These are phyloP conservation scores for Ornithorhynchus anatinus DNA, from an alignment of 2,113 vertebrate genomes.

Conservation along the genomic window DNA sequence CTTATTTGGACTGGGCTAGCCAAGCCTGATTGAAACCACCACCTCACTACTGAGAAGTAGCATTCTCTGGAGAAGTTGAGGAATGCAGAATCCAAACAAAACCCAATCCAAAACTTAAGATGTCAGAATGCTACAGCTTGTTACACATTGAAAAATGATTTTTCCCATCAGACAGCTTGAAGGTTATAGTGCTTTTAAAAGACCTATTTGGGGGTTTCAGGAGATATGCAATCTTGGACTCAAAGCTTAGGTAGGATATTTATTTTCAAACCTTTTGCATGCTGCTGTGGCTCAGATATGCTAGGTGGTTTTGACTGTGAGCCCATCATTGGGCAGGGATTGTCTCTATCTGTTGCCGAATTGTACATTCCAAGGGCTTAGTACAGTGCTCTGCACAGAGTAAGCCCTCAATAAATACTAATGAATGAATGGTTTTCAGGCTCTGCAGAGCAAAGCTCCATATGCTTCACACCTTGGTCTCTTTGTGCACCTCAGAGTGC, in stretches of 20 bases:
- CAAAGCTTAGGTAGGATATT: neutral
- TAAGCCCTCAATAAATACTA: no score
- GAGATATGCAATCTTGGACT: constrained; percentile 8
- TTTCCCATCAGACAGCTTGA: constrained; percentile 31
- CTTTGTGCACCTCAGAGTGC: no score
- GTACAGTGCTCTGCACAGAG: no score
- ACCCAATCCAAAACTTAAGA: constrained; percentile 25
- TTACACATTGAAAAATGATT: neutral
- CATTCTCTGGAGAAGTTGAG: constrained; percentile 47
- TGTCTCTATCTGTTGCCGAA: no score
- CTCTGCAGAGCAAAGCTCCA: no score
- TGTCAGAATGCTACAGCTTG: constrained; percentile 29
- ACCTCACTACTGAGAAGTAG: neutral
- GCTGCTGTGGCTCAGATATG: no score
- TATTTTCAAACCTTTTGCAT: neutral
- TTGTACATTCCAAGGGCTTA: no score
- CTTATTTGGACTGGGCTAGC: neutral
- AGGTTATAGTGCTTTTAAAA: neutral
- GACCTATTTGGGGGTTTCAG: neutral
- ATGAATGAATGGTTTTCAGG: no score
- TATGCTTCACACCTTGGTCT: no score
- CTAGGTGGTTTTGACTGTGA: no score
- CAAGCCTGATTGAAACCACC: constrained; percentile 15
- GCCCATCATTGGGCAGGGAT: no score
- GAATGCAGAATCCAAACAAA: constrained; percentile 46